Percentiles rank a stretch among this genome's conserved stretches.
Conservation (phyloP, 2,113 vertebrate genomes). For the Hydrolagus affinis region DNA sequence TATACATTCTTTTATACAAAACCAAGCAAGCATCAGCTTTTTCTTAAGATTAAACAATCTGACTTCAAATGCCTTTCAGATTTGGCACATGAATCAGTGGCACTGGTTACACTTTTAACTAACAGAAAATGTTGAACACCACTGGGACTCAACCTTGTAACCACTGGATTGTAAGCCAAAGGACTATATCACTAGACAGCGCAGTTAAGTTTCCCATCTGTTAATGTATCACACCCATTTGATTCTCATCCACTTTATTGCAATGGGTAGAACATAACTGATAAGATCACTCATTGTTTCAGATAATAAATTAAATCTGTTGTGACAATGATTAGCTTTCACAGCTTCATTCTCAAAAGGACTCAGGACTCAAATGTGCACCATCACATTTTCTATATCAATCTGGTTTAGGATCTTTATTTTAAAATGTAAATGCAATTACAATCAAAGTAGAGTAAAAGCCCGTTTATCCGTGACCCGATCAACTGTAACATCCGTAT, state of each 20-base stretch:
- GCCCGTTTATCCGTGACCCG: no score
- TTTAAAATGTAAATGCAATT: no score
- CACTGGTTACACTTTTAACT: neutral
- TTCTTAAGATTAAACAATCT: neutral
- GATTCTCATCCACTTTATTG: neutral
- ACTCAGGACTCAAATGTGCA: no score
- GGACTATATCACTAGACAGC: neutral
- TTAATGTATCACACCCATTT: neutral
- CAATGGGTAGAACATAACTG: neutral
- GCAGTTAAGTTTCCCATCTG: neutral
- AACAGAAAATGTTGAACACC: neutral
- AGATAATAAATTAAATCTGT: neutral
- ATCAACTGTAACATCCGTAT: no score
- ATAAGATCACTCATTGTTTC: neutral
- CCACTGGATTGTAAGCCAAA: neutral
- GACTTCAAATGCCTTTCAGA: neutral
- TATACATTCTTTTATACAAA: neutral
- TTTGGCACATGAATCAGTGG: neutral
- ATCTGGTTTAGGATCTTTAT: no score
- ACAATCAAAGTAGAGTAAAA: no score
- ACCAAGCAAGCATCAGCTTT: neutral
- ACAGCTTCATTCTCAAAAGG: neutral
- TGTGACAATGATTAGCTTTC: neutral
- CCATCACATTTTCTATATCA: no score
- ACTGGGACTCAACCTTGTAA: constrained; percentile 2